A percentile compares a stretch with the other conserved stretches of the same genome.
phyloP scores from a whole-genome alignment of 2,888 invertebrate genomes.

The Apeira syringaria region DNA sequence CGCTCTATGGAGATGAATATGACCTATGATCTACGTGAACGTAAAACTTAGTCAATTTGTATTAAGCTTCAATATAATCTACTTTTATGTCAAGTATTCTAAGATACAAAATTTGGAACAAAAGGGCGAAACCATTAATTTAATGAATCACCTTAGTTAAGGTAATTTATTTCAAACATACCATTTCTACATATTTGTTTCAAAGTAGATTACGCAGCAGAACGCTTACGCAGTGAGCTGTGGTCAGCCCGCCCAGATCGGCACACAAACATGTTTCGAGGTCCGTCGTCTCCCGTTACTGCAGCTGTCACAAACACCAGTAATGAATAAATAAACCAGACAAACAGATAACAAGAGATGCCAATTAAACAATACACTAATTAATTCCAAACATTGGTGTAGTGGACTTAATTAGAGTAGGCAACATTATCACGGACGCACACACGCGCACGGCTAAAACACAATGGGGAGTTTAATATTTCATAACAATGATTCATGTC shows the following conservation, averaged over 20 bases:
- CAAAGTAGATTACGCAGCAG: too few relatives aligned
- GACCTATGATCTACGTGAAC: too few relatives aligned
- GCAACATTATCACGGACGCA: conserved; percentile 59
- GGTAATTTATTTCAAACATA: too few relatives aligned
- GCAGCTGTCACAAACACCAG: conserved; percentile 75
- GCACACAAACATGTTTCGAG: neutral
- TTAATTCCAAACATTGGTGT: conserved; percentile 83
- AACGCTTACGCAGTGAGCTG: too few relatives aligned
- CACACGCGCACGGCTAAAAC: conserved; percentile 36
- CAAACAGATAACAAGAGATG: conserved; percentile 83
- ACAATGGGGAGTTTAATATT: conserved; percentile 54
- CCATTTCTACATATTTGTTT: too few relatives aligned
- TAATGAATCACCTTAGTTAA: too few relatives aligned
- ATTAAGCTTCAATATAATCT: too few relatives aligned
- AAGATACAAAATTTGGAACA: too few relatives aligned
- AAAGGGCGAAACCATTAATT: too few relatives aligned
- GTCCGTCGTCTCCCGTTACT: conserved; percentile 50
- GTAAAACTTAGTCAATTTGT: too few relatives aligned
- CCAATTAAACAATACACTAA: conserved; percentile 84
- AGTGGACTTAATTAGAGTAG: conserved; percentile 81
- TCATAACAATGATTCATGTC: conserved; percentile 43
- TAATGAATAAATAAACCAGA: conserved; percentile 83
- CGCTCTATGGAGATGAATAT: too few relatives aligned
- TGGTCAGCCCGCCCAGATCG: neutral
- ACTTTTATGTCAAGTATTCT: too few relatives aligned